Percentiles rank a stretch among this genome's conserved stretches.
Evolutionary conservation across 2,797 vertebrate genomes (phyloP).

Genomic region (Tarsius wallacei): DNA sequence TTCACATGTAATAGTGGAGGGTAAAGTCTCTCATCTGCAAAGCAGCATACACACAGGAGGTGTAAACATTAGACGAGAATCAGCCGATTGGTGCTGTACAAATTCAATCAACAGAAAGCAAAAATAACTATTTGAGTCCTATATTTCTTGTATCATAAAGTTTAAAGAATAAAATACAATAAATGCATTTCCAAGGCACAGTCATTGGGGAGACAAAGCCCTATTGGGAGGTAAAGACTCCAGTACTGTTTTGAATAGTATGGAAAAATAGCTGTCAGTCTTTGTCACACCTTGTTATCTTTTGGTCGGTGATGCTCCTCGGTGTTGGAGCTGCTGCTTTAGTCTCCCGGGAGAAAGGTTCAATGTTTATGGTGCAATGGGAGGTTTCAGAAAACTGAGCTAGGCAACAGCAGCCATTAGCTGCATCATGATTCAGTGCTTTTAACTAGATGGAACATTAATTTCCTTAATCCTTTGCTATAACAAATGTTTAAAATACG

Average conservation of each 20-base stretch:
- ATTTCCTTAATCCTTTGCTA: not conserved
- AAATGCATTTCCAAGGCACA: slow-evolving; percentile 27
- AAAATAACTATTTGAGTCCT: not conserved
- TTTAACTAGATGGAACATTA: slow-evolving; percentile 48
- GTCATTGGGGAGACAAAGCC: not conserved
- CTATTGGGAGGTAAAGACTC: not conserved
- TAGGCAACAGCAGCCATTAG: not conserved
- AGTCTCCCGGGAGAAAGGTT: not conserved
- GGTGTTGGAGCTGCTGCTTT: not conserved
- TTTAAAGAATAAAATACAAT: slow-evolving; percentile 52
- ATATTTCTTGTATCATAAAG: slow-evolving; percentile 26
- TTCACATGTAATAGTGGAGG: not conserved
- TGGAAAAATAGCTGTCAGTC: slow-evolving; percentile 2
- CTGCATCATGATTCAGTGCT: not conserved
- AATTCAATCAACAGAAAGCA: not conserved
- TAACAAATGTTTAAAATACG: slow-evolving; percentile 51
- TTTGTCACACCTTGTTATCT: slow-evolving; percentile 47
- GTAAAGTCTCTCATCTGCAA: not conserved
- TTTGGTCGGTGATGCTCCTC: slow-evolving; percentile 32
- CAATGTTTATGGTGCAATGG: not conserved
- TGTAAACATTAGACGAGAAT: slow-evolving; percentile 5
- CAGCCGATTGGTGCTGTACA: not conserved
- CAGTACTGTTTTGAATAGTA: not conserved
- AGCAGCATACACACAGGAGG: not conserved
- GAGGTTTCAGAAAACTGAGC: not conserved